phyloP scores from a whole-genome alignment of 2,797 vertebrate species.

The Phalanger gymnotis region DNA sequence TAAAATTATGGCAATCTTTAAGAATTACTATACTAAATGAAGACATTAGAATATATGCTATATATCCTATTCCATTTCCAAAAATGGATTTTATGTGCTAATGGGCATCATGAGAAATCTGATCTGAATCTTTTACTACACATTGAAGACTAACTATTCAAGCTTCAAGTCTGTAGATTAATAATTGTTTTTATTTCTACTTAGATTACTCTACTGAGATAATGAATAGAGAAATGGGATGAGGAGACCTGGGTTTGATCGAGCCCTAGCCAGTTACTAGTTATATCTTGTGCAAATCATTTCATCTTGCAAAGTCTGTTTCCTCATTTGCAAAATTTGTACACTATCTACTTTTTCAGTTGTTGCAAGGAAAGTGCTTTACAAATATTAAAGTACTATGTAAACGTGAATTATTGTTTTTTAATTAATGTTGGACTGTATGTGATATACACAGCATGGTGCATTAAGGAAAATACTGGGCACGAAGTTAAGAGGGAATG shows the following conservation, averaged over 20 bases:
- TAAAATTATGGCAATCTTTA: constrained; percentile 78
- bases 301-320: background rate
- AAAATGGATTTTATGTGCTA: constrained; percentile 66
- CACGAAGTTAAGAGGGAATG: background rate
- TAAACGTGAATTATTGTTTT: background rate
- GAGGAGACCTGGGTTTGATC: background rate
- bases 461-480: background rate
- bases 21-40: constrained; percentile 74
- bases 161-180: background rate
- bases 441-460: background rate
- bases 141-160: constrained; percentile 35
- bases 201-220: constrained; percentile 33
- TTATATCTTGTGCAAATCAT: background rate
- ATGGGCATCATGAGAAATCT: constrained; percentile 52
- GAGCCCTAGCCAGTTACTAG: background rate
- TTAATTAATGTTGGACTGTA: background rate
- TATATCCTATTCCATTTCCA: constrained; percentile 66
- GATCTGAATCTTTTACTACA: constrained; percentile 64
- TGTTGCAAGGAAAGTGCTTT: background rate
- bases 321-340: background rate
- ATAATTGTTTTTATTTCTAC: constrained; percentile 27
- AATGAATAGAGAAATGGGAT: background rate
- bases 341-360: background rate
- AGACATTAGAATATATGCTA: constrained; percentile 78
- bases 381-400: background rate